Evolutionary conservation across 2,113 vertebrate genomes (phyloP), one percentile per base, ranked within the genome.

Genomic region (Hylia prasina): DNA sequence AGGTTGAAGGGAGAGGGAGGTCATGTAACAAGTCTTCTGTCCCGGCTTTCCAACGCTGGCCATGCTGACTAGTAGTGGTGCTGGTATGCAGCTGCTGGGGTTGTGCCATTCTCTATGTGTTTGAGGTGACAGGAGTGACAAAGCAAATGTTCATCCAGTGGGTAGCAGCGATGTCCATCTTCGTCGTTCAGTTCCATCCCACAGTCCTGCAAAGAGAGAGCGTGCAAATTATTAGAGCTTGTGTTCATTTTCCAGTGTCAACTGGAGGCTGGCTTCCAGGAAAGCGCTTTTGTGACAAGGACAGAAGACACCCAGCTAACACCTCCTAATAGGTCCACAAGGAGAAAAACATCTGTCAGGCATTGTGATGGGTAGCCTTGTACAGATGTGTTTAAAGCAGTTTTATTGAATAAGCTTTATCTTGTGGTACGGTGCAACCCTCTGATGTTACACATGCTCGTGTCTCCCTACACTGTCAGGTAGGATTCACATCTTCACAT

Each of bases 161-260:
- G 99, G 96, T 99, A 99, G 96, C 99, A 99, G 96, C 99, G 99
- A 94, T 99, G 99, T 6, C 99, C 99, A 0, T 99, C 99, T 85
- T 99, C 99, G 0, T 99, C 99, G 0, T 99, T 99, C 82, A 99
- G 98, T 93, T 99, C 99, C 98, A 99, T 98, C 45, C 98, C 98
- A 72, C 99, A 99, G 96, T 99, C 99, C 99, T 99, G 96, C 51
- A 71, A 87, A 82, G 64, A 89, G 45, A 96, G 37, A 24, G 44
- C 50, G 0, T 1, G 30, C 70, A 42, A 33, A 63, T 42, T 37
- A 44, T 51, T 25, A 51, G 56, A 50, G 31, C 19, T 9, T 3
- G 6, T 13, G 54, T 22, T 61, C 39, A 28, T 31, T 42, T 60
- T 30, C 47, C 53, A 44, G 27, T 0, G 8, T 63, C 42, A 66